These are phyloP conservation scores for Acanthosepion lycidas DNA, from an alignment of 2,888 invertebrate genomes.

Conservation along the genomic window DNA sequence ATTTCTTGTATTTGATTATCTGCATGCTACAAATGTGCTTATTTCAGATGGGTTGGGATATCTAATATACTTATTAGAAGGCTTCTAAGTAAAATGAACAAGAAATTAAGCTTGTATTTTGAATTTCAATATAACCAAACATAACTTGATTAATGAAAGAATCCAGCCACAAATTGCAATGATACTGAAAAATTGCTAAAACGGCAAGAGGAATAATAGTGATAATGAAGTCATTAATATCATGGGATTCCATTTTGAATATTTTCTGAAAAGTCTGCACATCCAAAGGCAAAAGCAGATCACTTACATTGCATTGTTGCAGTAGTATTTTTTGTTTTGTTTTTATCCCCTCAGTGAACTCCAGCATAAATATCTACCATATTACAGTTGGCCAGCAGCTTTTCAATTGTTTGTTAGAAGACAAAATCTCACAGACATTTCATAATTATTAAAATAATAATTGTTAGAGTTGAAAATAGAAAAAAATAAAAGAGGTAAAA, in stretches of 20 bases:
- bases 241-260: not conserved
- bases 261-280: not conserved
- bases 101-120: too few relatives aligned
- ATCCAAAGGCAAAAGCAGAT: not conserved
- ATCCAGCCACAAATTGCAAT: not conserved
- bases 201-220: not conserved
- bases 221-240: not conserved
- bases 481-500: too few relatives aligned
- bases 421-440: too few relatives aligned
- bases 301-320: not conserved
- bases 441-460: too few relatives aligned
- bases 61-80: too few relatives aligned
- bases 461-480: too few relatives aligned
- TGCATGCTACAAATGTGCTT: too few relatives aligned
- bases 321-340: not conserved
- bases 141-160: not conserved
- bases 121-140: too few relatives aligned
- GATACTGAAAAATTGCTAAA: not conserved
- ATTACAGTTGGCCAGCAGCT: not conserved
- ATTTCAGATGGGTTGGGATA: too few relatives aligned
- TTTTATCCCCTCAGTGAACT: not conserved
- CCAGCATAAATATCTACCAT: not conserved
- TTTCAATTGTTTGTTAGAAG: too few relatives aligned
- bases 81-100: too few relatives aligned
- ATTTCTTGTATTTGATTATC: too few relatives aligned